A percentile compares a stretch with the other conserved stretches of the same genome.
Conservation (phyloP, 2,113 vertebrate species). For the Misgurnus mizolepis region DNA sequence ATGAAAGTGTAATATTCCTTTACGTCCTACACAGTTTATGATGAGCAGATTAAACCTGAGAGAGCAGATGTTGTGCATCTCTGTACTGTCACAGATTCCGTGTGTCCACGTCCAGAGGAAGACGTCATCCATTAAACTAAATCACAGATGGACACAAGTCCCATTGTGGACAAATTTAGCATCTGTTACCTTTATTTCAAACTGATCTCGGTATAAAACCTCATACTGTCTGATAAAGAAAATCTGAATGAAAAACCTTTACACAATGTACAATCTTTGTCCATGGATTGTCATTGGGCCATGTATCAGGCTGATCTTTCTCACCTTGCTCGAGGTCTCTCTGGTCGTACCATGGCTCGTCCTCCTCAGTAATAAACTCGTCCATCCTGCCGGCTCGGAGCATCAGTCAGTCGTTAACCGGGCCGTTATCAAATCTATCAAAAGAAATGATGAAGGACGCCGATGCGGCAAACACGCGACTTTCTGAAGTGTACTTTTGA, state of each 20-base stretch:
- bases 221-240: too few species aligned
- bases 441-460: neutral
- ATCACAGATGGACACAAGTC: neutral
- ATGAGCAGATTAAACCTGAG: conserved; percentile 8
- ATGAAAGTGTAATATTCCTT: too few species aligned
- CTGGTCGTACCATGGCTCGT: conserved; percentile 97
- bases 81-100: conserved; percentile 12
- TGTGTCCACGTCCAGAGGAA: neutral
- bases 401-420: conserved; percentile 59
- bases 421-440: neutral
- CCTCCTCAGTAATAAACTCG: conserved; percentile 91
- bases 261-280: conserved; percentile 20
- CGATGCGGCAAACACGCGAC: neutral
- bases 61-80: conserved; percentile 13
- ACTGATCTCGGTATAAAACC: too few species aligned
- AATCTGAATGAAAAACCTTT: neutral
- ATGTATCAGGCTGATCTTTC: conserved; percentile 24
- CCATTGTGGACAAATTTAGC: neutral
- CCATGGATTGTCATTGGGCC: neutral
- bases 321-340: conserved; percentile 96
- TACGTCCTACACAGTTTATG: neutral
- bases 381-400: conserved; percentile 88
- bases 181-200: neutral
- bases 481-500: neutral
- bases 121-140: neutral